Evolutionary conservation across 2,888 invertebrate species (phyloP), one percentile per base, ranked within the genome.

Genomic region (Mythimna lalbum): DNA sequence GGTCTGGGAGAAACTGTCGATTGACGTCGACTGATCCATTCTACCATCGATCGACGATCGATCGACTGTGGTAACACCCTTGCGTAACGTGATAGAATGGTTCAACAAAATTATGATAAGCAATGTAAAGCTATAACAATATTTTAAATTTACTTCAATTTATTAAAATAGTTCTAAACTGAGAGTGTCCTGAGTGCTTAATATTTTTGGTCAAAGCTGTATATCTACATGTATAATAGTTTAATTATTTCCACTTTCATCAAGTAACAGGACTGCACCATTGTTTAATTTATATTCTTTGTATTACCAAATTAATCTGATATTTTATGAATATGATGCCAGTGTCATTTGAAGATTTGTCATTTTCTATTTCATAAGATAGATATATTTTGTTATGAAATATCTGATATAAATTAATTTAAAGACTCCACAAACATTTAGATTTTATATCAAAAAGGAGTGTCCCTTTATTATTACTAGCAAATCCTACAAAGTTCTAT

Each of bases 341-440:
- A 9, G 43, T 33, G 50, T 36, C 2, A 19, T 27, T 57, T 47
- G 43, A n/a, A 59, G 57, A 14, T 63, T 49, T 36, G 27, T 21
- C 5, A 23, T 2, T 50, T 36, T 27, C 2, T 61, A 60, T 47
- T 65, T n/a, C 19, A 19, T 4, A 53, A 14, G 52, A 59, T 4
- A 47, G n/a, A 68, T 27, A 43, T 39, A 19, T 69, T 60, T 47
- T 50, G 9, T 52, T 36, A 47, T 14, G 33, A 27, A 21, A 53
- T 73, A 43, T 72, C 14, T 39, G 36, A 12, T 3, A 57, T 7
- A 36, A 52, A 53, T 31, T 63, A 71, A 27, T 31, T 39, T 23
- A 39, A 21, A n/a, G 47, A 19, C 21, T 65, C 14, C 39, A 57
- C 33, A 73, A 52, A 73, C 36, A 73, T 39, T 73, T 33, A 63